These are phyloP conservation scores for Camelus dromedarius DNA, from an alignment of 2,113 vertebrate genomes.

Conservation along the genomic window DNA sequence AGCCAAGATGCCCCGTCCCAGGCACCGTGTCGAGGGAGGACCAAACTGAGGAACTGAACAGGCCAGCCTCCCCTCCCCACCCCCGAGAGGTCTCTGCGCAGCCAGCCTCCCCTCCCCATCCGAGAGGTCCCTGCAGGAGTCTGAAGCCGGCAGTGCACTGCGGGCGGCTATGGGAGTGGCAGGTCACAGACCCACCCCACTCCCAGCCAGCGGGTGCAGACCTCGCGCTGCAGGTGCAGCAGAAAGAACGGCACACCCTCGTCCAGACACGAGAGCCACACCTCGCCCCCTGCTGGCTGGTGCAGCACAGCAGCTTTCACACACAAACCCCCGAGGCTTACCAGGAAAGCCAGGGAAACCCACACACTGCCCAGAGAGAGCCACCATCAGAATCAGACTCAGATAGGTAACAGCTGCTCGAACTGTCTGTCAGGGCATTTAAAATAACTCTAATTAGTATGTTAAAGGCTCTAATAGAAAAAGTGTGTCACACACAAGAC, in stretches of 20 bases:
- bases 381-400: not conserved
- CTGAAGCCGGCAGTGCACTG: no score
- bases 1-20: not conserved
- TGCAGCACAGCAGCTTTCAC: not conserved
- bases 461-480: constrained; percentile 16
- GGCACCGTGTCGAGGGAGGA: not conserved
- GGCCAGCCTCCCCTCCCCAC: not conserved
- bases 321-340: not conserved
- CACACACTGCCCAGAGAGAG: not conserved
- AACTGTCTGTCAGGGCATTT: constrained; percentile 7
- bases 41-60: not conserved
- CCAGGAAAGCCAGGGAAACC: not conserved
- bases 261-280: not conserved
- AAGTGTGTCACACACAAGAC: not conserved
- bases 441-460: constrained; percentile 13
- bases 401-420: not conserved
- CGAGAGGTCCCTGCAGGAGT: no score
- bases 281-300: not conserved
- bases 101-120: no score
- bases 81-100: no score
- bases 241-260: no score
- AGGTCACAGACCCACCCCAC: no score
- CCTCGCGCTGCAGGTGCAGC: fast-evolving
- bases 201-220: not conserved
- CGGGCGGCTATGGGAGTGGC: not conserved